Percentiles rank a stretch among this genome's conserved stretches.
phyloP scores from a whole-genome alignment of 1,140 invertebrate genomes.

The Drosophila bifasciata region DNA sequence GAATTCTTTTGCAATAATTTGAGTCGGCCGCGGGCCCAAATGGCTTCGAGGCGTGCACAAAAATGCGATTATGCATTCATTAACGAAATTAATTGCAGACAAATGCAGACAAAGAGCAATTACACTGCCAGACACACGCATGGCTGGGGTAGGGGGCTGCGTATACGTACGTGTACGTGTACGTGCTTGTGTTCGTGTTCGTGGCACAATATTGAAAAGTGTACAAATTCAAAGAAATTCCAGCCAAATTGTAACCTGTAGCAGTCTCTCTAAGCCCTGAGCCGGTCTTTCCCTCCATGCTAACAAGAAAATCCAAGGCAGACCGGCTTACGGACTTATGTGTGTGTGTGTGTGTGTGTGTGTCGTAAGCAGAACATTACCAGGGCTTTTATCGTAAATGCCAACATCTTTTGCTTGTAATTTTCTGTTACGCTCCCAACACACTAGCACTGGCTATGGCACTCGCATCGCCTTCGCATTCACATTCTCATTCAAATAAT shows the following conservation, averaged over 20 bases:
- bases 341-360: conserved; percentile 18
- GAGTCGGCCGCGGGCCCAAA: conserved; percentile 56
- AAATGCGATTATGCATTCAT: conserved; percentile 82
- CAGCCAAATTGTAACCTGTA: conserved; percentile 26
- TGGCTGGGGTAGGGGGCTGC: conserved; percentile 2
- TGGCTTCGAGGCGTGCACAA: conserved; percentile 75
- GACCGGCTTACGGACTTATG: conserved; percentile 50
- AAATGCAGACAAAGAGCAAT: conserved; percentile 57
- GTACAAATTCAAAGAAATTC: conserved; percentile 22
- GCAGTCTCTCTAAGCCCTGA: conserved; percentile 26
- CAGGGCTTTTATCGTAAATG: conserved; percentile 81
- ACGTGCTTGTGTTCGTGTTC: conserved; percentile 11
- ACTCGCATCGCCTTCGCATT: conserved; percentile 44
- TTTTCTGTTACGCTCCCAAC: conserved; percentile 76
- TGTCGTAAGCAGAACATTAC: conserved; percentile 78
- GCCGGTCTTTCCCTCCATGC: conserved; percentile 9
- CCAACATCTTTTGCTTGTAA: conserved; percentile 80
- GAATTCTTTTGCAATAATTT: conserved; percentile 74
- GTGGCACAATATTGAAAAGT: conserved; percentile 38
- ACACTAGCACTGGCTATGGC: conserved; percentile 31
- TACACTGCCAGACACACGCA: conserved; percentile 32
- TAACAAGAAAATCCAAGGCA: conserved; percentile 39
- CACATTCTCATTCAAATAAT: conserved; percentile 79
- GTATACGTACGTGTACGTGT: conserved; percentile 48
- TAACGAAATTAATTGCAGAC: conserved; percentile 81